These are phyloP conservation scores for Holotrichia oblita DNA, from an alignment of 1,140 invertebrate species.

Conservation along the genomic window DNA sequence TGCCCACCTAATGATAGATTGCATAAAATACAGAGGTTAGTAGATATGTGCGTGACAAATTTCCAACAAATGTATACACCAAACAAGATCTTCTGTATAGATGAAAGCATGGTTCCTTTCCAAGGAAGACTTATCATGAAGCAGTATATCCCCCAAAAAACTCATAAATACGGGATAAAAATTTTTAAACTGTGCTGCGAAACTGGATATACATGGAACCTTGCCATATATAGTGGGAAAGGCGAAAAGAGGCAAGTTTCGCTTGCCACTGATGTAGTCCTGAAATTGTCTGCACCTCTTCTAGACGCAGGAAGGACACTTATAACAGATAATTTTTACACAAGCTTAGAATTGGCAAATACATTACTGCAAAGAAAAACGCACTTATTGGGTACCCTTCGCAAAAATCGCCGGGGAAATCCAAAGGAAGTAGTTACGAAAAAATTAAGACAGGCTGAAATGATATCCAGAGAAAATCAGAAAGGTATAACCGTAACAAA, in stretches of 20 bases:
- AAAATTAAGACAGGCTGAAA: slow-evolving; percentile 32
- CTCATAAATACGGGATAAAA: slow-evolving; percentile 59
- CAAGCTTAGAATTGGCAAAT: slow-evolving; percentile 55
- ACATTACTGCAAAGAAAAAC: slow-evolving; percentile 53
- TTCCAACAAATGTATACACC: slow-evolving; percentile 43
- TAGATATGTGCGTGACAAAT: slow-evolving; percentile 44
- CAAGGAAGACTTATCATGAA: slow-evolving; percentile 58
- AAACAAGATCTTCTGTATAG: slow-evolving; percentile 45
- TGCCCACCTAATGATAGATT: too few relatives aligned
- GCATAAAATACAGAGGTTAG: slow-evolving; percentile 48
- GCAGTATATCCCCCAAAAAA: slow-evolving; percentile 61
- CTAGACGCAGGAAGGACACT: slow-evolving; percentile 57
- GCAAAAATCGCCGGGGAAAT: slow-evolving; percentile 39
- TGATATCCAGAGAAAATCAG: too few relatives aligned
- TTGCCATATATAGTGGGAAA: slow-evolving; percentile 19
- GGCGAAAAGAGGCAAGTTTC: slow-evolving; percentile 34
- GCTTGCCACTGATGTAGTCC: slow-evolving; percentile 35
- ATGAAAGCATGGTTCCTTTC: slow-evolving; percentile 57
- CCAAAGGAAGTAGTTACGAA: slow-evolving; percentile 28
- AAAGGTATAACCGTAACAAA: background rate
- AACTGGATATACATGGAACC: background rate
- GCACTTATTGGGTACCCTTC: slow-evolving; percentile 39
- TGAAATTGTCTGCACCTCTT: slow-evolving; percentile 40
- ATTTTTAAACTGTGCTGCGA: slow-evolving; percentile 47
- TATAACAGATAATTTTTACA: slow-evolving; percentile 62